Evolutionary conservation across 2,113 vertebrate genomes (phyloP).

Genomic region (Physeter macrocephalus): DNA sequence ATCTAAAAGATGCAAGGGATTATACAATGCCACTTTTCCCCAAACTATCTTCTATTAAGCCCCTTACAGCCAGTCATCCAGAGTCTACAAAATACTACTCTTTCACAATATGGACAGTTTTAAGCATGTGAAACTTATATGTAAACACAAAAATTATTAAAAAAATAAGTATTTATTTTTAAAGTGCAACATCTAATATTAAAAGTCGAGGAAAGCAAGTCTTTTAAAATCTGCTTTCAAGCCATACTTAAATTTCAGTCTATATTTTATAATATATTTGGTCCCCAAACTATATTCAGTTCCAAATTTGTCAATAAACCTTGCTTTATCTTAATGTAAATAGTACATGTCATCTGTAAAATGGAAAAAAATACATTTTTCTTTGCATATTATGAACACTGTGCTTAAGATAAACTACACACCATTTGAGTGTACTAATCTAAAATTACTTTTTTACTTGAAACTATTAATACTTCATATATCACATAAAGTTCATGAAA

Average conservation of each 20-base stretch:
- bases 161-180: not conserved
- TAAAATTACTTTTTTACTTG: constrained; percentile 11
- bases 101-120: not conserved
- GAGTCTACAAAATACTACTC: not conserved
- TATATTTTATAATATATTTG: not conserved
- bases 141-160: not conserved
- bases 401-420: not conserved
- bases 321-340: constrained; percentile 8
- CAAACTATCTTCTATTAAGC: not conserved
- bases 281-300: not conserved
- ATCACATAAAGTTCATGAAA: not conserved
- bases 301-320: not conserved
- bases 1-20: not conserved
- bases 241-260: not conserved
- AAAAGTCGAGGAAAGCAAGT: not conserved
- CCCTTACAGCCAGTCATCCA: not conserved
- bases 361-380: not conserved
- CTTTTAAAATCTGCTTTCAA: constrained; percentile 20
- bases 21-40: not conserved
- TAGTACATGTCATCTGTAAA: not conserved
- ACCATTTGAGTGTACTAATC: not conserved
- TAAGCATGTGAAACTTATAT: not conserved
- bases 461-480: not conserved
- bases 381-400: not conserved
- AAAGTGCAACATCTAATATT: not conserved